These are phyloP conservation scores for Autographa pulchrina DNA, from an alignment of 2,888 invertebrate species.

Conservation along the genomic window DNA sequence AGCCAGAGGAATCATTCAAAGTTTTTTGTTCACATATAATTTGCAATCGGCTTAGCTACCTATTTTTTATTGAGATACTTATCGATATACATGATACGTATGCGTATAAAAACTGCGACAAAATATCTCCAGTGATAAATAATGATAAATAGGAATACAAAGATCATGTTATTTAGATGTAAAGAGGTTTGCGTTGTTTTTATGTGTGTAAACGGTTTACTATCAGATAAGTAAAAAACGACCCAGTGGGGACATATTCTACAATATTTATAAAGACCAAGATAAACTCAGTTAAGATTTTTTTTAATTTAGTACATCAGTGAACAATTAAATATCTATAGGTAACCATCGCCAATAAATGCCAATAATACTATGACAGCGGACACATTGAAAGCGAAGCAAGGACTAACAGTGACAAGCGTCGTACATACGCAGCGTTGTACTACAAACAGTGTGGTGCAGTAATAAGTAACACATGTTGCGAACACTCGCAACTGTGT, in stretches of 20 bases:
- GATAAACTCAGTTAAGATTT: neutral
- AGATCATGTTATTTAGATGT: conserved; percentile 40
- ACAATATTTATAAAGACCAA: neutral
- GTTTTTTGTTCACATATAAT: conserved; percentile 40
- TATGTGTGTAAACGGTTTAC: conserved; percentile 12
- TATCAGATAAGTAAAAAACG: conserved; percentile 23
- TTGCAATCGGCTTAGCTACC: conserved; percentile 43
- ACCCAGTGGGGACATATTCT: neutral
- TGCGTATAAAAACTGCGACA: conserved; percentile 53
- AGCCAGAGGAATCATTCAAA: conserved; percentile 20
- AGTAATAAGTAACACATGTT: conserved; percentile 50
- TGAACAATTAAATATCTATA: neutral
- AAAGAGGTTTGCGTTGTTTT: conserved; percentile 26
- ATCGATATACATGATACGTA: conserved; percentile 55
- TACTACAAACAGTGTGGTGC: conserved; percentile 23
- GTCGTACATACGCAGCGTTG: conserved; percentile 1
- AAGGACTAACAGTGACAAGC: neutral
- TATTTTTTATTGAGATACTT: conserved; percentile 38
- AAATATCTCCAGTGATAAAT: conserved; percentile 50
- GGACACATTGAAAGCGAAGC: no score
- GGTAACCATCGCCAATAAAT: neutral
- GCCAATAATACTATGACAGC: no score
- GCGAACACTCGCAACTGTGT: conserved; percentile 33
- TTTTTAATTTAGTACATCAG: no score
- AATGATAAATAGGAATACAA: conserved; percentile 42